These are phyloP conservation scores for Pogonomyrmex barbatus DNA, from an alignment of 1,140 invertebrate genomes.

Conservation along the genomic window DNA sequence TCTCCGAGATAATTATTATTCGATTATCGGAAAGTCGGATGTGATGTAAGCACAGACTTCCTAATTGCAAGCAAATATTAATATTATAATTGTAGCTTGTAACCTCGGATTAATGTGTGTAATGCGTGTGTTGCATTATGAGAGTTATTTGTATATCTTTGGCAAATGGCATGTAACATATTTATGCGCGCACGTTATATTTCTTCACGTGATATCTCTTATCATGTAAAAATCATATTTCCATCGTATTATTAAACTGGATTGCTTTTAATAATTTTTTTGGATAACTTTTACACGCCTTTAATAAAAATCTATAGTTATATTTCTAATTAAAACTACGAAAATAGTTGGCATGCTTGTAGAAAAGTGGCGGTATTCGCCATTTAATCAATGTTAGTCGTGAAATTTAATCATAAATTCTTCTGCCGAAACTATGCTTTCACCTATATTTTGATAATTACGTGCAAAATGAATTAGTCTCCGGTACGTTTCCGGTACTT, in stretches of 20 bases:
- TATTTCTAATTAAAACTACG: slow-evolving; percentile 13
- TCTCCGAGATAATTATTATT: not conserved
- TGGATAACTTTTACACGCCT: not conserved
- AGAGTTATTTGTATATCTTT: not conserved
- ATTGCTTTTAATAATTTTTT: not conserved
- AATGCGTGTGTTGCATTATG: not conserved
- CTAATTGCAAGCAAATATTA: not conserved
- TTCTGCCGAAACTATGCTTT: not conserved
- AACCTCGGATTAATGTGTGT: not conserved
- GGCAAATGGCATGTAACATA: not conserved
- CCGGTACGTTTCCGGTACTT: not conserved
- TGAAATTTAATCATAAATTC: slow-evolving; percentile 31
- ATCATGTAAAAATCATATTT: not conserved
- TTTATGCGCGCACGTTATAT: not conserved
- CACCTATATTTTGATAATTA: not conserved
- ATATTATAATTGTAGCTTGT: not conserved
- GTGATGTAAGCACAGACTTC: not conserved
- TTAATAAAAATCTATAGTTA: not conserved
- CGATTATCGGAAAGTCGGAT: not conserved
- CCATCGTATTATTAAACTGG: not conserved
- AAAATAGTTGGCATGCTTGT: slow-evolving; percentile 26
- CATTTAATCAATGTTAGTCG: not conserved
- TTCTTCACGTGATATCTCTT: not conserved
- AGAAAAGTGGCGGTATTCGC: slow-evolving; percentile 7
- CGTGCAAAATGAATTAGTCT: not conserved